Conservation (phyloP, 2,113 vertebrate genomes). For the Lates calcarifer region DNA sequence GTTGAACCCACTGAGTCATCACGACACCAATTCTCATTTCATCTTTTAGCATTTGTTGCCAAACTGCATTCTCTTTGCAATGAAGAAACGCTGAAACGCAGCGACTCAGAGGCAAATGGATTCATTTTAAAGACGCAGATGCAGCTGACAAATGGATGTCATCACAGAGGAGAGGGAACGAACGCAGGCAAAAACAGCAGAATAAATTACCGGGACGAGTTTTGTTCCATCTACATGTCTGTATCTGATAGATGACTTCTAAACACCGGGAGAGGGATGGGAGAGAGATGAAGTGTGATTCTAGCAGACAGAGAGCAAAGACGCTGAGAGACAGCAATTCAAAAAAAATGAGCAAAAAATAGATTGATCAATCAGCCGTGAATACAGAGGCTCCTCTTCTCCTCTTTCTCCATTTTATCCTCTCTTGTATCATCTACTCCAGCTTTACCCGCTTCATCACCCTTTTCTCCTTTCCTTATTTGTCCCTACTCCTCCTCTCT, state of each 20-base stretch:
- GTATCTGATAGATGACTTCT: conserved; percentile 58
- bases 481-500: neutral
- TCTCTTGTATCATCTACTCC: neutral
- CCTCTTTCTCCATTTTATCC: neutral
- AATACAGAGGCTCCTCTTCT: conserved; percentile 1
- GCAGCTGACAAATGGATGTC: conserved; percentile 58
- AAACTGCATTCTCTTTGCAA: conserved; percentile 32
- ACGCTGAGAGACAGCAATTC: conserved; percentile 4
- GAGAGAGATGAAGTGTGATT: conserved; percentile 15
- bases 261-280: neutral
- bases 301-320: conserved; percentile 2
- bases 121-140: conserved; percentile 43
- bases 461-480: neutral
- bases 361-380: conserved; percentile 24
- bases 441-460: neutral
- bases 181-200: conserved; percentile 43
- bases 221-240: conserved; percentile 32
- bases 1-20: conserved; percentile 58
- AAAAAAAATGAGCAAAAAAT: conserved; percentile 15
- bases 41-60: conserved; percentile 30
- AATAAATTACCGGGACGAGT: conserved; percentile 56
- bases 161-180: conserved; percentile 18
- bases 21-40: conserved; percentile 44
- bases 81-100: conserved; percentile 12
- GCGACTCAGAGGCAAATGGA: conserved; percentile 48